These are phyloP conservation scores for Lonchura striata DNA, from an alignment of 2,113 vertebrate genomes.

Conservation along the genomic window DNA sequence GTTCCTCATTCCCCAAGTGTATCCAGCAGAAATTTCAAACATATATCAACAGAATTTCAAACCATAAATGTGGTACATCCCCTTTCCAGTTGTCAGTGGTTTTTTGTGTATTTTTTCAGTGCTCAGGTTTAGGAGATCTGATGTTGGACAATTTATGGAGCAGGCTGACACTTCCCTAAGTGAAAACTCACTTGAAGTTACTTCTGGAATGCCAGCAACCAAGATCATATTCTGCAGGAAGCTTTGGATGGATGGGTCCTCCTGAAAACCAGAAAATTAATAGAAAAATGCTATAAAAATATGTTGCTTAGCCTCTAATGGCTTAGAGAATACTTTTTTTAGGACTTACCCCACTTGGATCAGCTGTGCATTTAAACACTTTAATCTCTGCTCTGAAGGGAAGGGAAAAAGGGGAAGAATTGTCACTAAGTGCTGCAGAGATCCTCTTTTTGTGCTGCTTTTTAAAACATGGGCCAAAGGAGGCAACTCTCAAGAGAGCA, in stretches of 20 bases:
- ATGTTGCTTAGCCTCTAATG: neutral
- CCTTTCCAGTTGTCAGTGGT: neutral
- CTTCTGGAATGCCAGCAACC: constrained; percentile 77
- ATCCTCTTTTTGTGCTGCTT: neutral
- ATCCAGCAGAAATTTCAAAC: neutral
- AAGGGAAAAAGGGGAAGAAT: neutral
- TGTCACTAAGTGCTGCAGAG: neutral
- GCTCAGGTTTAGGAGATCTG: neutral
- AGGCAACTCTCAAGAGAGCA: neutral
- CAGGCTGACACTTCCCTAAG: neutral
- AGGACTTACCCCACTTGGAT: constrained; percentile 39
- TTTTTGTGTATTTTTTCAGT: neutral
- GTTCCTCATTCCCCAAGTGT: neutral
- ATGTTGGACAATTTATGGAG: neutral
- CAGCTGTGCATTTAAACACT: constrained; percentile 15
- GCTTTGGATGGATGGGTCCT: constrained; percentile 21
- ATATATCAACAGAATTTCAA: neutral
- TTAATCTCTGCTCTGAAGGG: constrained; percentile 37
- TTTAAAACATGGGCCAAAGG: neutral
- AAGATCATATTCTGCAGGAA: constrained; percentile 73
- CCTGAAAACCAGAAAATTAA: constrained; percentile 24
- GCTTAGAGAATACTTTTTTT: neutral
- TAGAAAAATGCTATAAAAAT: neutral
- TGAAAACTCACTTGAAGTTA: constrained; percentile 76
- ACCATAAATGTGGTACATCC: neutral